phyloP scores from a whole-genome alignment of 1,140 invertebrate species.

The Drosophila subobscura region DNA sequence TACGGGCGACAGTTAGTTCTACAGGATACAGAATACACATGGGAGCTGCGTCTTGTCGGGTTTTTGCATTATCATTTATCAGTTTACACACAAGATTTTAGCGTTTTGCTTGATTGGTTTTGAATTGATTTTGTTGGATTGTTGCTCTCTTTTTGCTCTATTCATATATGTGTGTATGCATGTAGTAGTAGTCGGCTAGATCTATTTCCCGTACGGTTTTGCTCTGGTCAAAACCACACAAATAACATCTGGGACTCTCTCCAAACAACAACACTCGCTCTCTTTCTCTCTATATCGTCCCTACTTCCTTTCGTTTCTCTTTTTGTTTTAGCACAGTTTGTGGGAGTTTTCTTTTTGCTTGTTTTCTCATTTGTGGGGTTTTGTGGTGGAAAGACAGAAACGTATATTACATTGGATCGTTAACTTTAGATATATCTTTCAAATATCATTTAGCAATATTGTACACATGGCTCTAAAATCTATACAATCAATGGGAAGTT shows the following conservation, averaged over 20 bases:
- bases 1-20: conserved; percentile 30
- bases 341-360: conserved; percentile 68
- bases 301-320: conserved; percentile 39
- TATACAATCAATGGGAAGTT: conserved; percentile 19
- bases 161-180: conserved; percentile 12
- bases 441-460: conserved; percentile 34
- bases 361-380: conserved; percentile 22
- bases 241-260: conserved; percentile 69
- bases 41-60: conserved; percentile 8
- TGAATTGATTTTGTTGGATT: neutral
- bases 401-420: conserved; percentile 23
- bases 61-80: conserved; percentile 25
- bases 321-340: conserved; percentile 73
- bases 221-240: conserved; percentile 76
- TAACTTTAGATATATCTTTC: conserved; percentile 39
- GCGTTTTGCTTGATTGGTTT: conserved; percentile 16
- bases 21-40: conserved; percentile 20
- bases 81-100: conserved; percentile 15
- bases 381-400: conserved; percentile 26
- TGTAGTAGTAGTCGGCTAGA: conserved; percentile 31
- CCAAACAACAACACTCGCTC: conserved; percentile 33
- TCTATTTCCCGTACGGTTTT: conserved; percentile 75
- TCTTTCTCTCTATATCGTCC: neutral
- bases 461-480: conserved; percentile 32
- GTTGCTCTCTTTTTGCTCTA: conserved; percentile 28